These are phyloP conservation scores for Cancer borealis DNA, from an alignment of 2,888 invertebrate species.

Conservation along the genomic window DNA sequence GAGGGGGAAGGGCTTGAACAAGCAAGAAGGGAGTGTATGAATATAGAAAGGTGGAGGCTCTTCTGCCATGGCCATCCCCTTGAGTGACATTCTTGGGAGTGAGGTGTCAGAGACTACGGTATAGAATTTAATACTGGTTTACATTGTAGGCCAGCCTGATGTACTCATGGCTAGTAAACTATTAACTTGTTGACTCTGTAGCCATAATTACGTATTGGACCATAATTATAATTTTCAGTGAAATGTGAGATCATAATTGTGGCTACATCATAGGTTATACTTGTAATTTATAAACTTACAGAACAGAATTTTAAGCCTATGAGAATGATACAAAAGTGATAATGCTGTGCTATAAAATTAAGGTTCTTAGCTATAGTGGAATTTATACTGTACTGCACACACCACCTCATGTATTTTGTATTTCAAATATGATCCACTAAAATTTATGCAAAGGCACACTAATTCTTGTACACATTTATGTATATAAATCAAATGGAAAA, in stretches of 20 bases:
- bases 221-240: not conserved
- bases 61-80: too few relatives aligned
- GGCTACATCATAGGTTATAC: not conserved
- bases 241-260: not conserved
- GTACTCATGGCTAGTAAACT: not conserved
- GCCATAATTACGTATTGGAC: not conserved
- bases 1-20: too few relatives aligned
- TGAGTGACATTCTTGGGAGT: too few relatives aligned
- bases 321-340: not conserved
- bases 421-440: not conserved
- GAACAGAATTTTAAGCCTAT: too few relatives aligned
- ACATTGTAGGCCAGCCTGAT: not conserved
- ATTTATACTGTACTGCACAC: not conserved
- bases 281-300: too few relatives aligned
- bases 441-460: not conserved
- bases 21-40: too few relatives aligned
- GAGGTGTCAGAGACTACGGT: too few relatives aligned
- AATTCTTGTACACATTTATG: not conserved
- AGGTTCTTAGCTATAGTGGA: not conserved
- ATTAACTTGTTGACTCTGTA: not conserved
- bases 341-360: not conserved
- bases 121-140: not conserved
- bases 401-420: not conserved
- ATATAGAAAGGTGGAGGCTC: too few relatives aligned
- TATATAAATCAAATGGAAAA: not conserved